A percentile compares a stretch with the other conserved stretches of the same genome.
Conservation (phyloP, 1,140 invertebrate species). For the Diachasmimorpha longicaudata region DNA sequence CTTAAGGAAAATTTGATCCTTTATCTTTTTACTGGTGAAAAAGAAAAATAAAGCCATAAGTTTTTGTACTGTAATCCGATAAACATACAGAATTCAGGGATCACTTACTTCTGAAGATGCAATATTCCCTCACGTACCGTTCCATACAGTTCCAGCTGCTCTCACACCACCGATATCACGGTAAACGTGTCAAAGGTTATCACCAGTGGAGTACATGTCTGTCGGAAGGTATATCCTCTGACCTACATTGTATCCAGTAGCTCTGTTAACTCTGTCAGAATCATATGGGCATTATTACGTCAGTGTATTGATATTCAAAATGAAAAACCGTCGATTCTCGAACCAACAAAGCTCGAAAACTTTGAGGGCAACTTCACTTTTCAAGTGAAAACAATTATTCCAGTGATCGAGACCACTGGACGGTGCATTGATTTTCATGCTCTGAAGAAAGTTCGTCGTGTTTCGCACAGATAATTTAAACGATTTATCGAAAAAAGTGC, state of each 20-base stretch:
- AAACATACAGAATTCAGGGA: neutral
- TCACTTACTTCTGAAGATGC: neutral
- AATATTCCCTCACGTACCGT: neutral
- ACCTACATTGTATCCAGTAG: neutral
- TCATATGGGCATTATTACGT: neutral
- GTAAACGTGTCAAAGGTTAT: neutral
- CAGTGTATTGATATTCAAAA: neutral
- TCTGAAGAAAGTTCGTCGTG: no score
- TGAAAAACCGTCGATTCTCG: neutral
- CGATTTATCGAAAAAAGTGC: no score
- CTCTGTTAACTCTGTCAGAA: neutral
- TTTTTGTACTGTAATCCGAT: no score
- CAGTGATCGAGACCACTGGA: no score
- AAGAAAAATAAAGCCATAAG: no score
- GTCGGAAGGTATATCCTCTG: neutral
- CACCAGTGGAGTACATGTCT: neutral
- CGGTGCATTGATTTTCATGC: no score
- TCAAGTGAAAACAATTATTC: no score
- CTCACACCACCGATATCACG: neutral
- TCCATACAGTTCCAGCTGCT: neutral
- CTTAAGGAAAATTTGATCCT: no score
- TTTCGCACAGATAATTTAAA: no score
- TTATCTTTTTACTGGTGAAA: no score
- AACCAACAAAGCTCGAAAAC: no score
- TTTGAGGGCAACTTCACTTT: no score